Evolutionary conservation across 2,113 vertebrate genomes (phyloP), one percentile per base, ranked within the genome.

Genomic region (Pedionomus torquatus): DNA sequence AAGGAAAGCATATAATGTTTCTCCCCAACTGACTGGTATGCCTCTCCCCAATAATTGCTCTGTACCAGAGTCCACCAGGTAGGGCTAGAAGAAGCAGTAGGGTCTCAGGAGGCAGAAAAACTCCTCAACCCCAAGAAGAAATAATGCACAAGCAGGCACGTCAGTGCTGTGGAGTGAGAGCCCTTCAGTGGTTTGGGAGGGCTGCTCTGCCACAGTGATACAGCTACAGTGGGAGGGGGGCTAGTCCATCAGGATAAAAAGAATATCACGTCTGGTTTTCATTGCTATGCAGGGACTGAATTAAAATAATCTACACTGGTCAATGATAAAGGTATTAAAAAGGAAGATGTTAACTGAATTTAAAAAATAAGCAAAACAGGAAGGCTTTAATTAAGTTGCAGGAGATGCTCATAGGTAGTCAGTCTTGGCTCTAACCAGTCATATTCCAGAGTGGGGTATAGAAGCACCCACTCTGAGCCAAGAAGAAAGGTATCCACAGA

Each of bases 261-360:
- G 9, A 66, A 30, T 66, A 66, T 51, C 68, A 86, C 60, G 76
- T 96, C 90, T 93, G 37, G 1, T 63, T 95, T 91, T 70, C 55
- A 39, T 54, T 66, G 51, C 37, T 78, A 3, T 64, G 51, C 24
- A 44, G 68, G 16, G 7, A 16, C 23, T 44, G 16, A 61, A 71
- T 76, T 78, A 79, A 89, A 79, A 75, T 68, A 55, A 75, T 88
- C 46, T 83, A 60, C 37, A 63, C 46, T 63, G 49, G 28, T 63
- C 58, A 71, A 61, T 64, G 64, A 90, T 57, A 81, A 89, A 72
- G 60, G 69, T 79, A 94, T 54, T 89, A 31, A 82, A 89, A 92
- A 90, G 28, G 28, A 21, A 57, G 16, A 12, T 75, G 18, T 78
- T 57, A 84, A n/a, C 0, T 72, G 48, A 66, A 66, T 94, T 89